Evolutionary conservation across 1,140 invertebrate species (phyloP), one percentile per base, ranked within the genome.

Genomic region (Aphelenchoides besseyi): DNA sequence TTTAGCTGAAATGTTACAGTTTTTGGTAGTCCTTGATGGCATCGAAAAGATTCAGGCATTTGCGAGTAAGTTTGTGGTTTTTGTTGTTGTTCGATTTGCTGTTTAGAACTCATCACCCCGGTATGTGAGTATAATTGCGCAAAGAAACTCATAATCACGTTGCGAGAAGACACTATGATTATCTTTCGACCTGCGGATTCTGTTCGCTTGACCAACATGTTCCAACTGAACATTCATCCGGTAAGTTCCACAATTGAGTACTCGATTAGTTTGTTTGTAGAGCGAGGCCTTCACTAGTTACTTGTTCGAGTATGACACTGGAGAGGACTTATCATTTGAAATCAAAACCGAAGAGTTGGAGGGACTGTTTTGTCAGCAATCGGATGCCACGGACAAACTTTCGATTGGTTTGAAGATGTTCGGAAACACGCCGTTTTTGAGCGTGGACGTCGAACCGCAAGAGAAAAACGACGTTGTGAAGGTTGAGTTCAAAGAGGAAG

Each of bases 61-160:
- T 59, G 5, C 23, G 55, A 59, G 55, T 59, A 33, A 59, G 55
- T 59, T 33, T 23, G 41, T 23, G 23, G 12, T 48, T 48, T 48
- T 23, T 5, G 5, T 33, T 23, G 18, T 59, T 33, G 12, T 8
- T 8, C 18, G 5, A 59, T 59, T 59, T 23, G 18, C 5, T 59
- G 12, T 59, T 59, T 8, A 18, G 18, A 59, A 59, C 23, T 59
- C 26, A 8, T 59, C 5, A 59, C 5, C 23, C 55, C 23, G 12
- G 41, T 48, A 23, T 5, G 23, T 59, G 55, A 33, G 55, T 8
- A 41, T 8, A 8, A 8, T 33, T 23, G 55, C 5, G 5, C 5
- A 33, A 59, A 18, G 23, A 28, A 59, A 5, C 18, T 59, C 12
- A 28, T 18, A 8, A 16, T 59, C 5, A 59, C 55, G 18, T 12